Percentiles rank a stretch among this genome's conserved stretches.
Conservation (phyloP, 2,797 vertebrate genomes). For the Eutrigla gurnardus region DNA sequence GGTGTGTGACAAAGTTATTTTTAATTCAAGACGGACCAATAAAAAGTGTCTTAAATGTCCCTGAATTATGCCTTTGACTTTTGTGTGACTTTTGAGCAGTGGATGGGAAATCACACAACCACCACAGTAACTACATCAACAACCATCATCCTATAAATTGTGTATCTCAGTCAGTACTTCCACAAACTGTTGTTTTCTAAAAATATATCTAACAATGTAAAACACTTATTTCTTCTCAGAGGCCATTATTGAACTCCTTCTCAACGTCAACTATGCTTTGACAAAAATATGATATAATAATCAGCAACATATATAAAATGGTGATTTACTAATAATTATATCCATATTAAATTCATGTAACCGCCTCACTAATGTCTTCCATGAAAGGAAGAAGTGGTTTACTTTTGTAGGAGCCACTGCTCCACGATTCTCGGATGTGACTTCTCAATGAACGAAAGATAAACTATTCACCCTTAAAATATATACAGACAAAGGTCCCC, state of each 20-base stretch:
- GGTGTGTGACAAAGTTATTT: constrained; percentile 21
- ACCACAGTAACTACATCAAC: constrained; percentile 28
- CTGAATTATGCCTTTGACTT: constrained; percentile 13
- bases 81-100: constrained; percentile 19
- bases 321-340: not conserved
- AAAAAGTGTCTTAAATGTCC: not conserved
- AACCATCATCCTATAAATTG: constrained; percentile 29
- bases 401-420: not conserved
- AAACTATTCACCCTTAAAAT: too few species aligned
- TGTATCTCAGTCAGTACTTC: not conserved
- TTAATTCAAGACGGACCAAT: constrained; percentile 7
- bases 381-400: not conserved
- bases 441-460: too few species aligned
- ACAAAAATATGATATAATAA: not conserved
- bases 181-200: constrained; percentile 22
- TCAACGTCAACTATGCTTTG: not conserved
- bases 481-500: too few species aligned
- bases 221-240: not conserved
- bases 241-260: constrained; percentile 23
- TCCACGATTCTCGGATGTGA: too few species aligned
- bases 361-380: not conserved
- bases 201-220: constrained; percentile 28
- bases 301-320: not conserved
- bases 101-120: constrained; percentile 36
- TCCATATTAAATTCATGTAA: not conserved